Percentiles rank a stretch among this genome's conserved stretches.
These are phyloP conservation scores for Perizoma flavofasciatum DNA, from an alignment of 2,888 invertebrate genomes.

Conservation along the genomic window DNA sequence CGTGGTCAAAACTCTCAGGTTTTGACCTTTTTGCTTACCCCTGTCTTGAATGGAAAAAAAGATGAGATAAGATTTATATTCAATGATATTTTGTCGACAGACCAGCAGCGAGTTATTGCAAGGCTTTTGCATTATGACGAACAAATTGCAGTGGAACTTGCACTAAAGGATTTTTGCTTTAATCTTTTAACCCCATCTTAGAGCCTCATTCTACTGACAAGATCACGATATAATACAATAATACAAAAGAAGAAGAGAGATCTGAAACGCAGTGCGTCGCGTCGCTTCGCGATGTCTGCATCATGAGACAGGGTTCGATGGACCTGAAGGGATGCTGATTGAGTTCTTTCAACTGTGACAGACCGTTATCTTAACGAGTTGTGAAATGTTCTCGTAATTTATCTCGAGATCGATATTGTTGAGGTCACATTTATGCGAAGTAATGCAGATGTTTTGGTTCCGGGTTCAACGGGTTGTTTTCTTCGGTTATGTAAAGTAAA, in stretches of 20 bases:
- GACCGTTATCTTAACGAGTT: slow-evolving; percentile 36
- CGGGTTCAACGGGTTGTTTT: slow-evolving; percentile 29
- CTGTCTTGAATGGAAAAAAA: not conserved
- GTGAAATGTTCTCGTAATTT: slow-evolving; percentile 31
- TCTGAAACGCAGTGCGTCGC: not conserved
- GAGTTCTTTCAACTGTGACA: slow-evolving; percentile 34
- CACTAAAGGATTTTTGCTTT: no score
- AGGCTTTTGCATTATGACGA: no score
- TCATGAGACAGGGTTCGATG: slow-evolving; percentile 8
- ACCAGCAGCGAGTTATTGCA: no score
- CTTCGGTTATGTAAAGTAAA: slow-evolving; percentile 34
- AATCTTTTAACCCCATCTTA: no score
- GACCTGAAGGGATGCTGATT: slow-evolving; percentile 30
- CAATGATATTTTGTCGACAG: not conserved
- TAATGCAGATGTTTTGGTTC: slow-evolving; percentile 25
- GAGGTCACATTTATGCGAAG: slow-evolving; percentile 24
- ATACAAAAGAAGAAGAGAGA: no score
- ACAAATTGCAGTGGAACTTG: no score
- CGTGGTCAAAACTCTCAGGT: slow-evolving; percentile 41
- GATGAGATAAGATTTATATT: not conserved
- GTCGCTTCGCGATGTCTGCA: not conserved
- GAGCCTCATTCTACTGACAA: no score
- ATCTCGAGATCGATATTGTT: slow-evolving; percentile 29
- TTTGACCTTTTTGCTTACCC: slow-evolving; percentile 23
- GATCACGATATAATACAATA: no score